Evolutionary conservation across 2,797 vertebrate genomes (phyloP).

Genomic region (Scleropages formosus): DNA sequence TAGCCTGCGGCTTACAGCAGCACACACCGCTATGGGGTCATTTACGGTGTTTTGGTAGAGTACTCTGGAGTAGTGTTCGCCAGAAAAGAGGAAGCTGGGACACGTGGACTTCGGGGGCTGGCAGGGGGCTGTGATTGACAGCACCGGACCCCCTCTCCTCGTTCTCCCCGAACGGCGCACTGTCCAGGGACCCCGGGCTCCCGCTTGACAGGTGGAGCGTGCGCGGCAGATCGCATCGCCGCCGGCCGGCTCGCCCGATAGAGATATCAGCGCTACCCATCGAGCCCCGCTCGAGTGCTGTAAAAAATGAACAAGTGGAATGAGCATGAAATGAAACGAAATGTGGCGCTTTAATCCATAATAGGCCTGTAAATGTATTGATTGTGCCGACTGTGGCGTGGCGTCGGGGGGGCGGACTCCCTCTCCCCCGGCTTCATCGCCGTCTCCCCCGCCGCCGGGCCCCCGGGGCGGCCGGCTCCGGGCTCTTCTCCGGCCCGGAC

Average conservation of each 20-base stretch:
- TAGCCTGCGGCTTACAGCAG: no score
- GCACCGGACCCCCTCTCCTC: background rate
- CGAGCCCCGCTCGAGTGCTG: conserved; percentile 20
- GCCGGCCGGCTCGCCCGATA: conserved; percentile 15
- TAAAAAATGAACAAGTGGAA: conserved; percentile 24
- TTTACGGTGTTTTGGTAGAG: no score
- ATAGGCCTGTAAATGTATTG: conserved; percentile 34
- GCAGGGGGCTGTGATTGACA: background rate
- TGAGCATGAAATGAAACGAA: conserved; percentile 35
- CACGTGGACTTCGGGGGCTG: background rate
- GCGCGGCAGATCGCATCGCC: background rate
- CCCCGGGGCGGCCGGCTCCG: background rate
- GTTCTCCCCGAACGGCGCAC: background rate
- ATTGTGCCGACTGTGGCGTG: background rate
- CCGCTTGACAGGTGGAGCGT: background rate
- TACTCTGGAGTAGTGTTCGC: background rate
- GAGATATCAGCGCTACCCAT: conserved; percentile 41
- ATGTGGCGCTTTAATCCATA: conserved; percentile 36
- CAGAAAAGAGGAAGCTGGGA: background rate
- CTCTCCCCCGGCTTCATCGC: background rate
- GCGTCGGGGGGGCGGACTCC: background rate
- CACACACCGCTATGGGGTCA: no score
- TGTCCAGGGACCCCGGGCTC: background rate
- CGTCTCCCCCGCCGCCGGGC: background rate
- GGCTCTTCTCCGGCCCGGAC: no score